Percentiles rank a stretch among this genome's conserved stretches.
phyloP scores from a whole-genome alignment of 2,888 invertebrate species.

The Acrobasis consociella region DNA sequence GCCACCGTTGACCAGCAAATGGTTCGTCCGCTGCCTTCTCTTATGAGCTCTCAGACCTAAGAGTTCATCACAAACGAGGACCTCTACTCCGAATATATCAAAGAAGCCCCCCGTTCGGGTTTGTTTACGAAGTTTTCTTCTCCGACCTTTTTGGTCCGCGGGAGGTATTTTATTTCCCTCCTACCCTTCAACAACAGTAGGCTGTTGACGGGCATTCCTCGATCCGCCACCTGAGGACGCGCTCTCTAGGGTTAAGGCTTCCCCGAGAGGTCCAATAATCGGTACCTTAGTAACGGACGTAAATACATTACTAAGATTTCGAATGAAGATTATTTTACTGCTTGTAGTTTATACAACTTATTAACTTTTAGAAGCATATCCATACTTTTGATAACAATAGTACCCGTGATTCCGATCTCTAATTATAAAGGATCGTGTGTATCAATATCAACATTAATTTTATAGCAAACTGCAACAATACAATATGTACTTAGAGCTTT shows the following conservation, averaged over 20 bases:
- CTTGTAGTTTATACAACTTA: too few relatives aligned
- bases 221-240: neutral
- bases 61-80: neutral
- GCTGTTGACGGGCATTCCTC: neutral
- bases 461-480: too few relatives aligned
- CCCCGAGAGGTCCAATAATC: too few relatives aligned
- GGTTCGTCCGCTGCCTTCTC: neutral
- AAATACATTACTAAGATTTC: too few relatives aligned
- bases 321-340: too few relatives aligned
- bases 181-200: neutral
- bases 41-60: neutral
- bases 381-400: too few relatives aligned
- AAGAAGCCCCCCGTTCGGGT: neutral
- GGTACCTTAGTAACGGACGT: too few relatives aligned
- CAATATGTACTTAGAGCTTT: too few relatives aligned
- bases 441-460: too few relatives aligned
- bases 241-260: neutral
- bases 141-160: slow-evolving; percentile 20
- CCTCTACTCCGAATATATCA: neutral
- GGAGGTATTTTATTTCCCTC: slow-evolving; percentile 19
- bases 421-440: too few relatives aligned
- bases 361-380: too few relatives aligned
- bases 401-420: too few relatives aligned
- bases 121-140: slow-evolving; percentile 3
- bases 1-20: neutral